Evolutionary conservation across 2,888 invertebrate species (phyloP).

Genomic region (Arge pagana): DNA sequence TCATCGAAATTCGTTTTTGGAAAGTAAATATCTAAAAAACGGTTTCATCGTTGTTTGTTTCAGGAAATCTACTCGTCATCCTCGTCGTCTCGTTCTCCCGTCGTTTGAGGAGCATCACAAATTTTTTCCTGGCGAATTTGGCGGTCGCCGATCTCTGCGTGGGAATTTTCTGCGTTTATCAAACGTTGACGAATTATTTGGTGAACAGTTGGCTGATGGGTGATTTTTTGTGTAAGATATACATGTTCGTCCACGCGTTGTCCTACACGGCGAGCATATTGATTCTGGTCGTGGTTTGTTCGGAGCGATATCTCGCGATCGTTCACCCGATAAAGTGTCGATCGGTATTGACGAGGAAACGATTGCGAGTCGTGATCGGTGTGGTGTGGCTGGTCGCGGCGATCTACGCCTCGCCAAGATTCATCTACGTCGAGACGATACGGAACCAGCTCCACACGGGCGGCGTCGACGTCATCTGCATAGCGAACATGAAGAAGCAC

Average conservation of each 20-base stretch:
- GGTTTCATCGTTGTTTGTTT: no score
- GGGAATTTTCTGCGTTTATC: slow-evolving; percentile 90
- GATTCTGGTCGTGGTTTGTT: slow-evolving; percentile 85
- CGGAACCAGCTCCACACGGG: slow-evolving; percentile 66
- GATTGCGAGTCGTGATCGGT: slow-evolving; percentile 76
- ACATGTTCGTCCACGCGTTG: slow-evolving; percentile 85
- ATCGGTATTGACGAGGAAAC: slow-evolving; percentile 76
- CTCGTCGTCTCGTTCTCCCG: slow-evolving; percentile 83
- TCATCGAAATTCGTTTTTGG: no score
- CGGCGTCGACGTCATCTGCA: slow-evolving; percentile 72
- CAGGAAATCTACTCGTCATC: slow-evolving; percentile 87
- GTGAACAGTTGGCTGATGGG: slow-evolving; percentile 82
- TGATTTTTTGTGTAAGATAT: slow-evolving; percentile 86
- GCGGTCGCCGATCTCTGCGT: slow-evolving; percentile 91
- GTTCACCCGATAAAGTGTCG: slow-evolving; percentile 84
- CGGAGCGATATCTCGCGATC: slow-evolving; percentile 85
- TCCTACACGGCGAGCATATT: slow-evolving; percentile 91
- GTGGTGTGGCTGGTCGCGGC: slow-evolving; percentile 84
- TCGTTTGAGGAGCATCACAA: slow-evolving; percentile 83
- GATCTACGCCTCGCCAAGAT: slow-evolving; percentile 80
- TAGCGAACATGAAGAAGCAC: slow-evolving; percentile 75
- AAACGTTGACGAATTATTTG: slow-evolving; percentile 82
- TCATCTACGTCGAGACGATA: slow-evolving; percentile 81
- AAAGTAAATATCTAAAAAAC: no score
- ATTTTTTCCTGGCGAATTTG: slow-evolving; percentile 89